phyloP scores from a whole-genome alignment of 2,888 invertebrate genomes.

The Scrobipalpa atriplicella region DNA sequence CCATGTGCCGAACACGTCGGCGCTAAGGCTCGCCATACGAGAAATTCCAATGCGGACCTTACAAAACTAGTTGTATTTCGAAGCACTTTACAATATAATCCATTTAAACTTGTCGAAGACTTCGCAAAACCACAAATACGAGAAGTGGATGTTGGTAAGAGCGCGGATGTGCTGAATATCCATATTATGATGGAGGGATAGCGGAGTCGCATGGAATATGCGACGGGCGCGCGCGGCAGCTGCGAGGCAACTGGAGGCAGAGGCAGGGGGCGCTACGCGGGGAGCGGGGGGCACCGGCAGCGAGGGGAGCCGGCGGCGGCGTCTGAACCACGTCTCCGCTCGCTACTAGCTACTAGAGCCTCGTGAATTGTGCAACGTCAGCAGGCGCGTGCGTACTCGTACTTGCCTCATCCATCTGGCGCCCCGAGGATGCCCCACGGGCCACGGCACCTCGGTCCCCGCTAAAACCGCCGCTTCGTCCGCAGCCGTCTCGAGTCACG shows the following conservation, averaged over 20 bases:
- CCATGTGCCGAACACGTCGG: slow-evolving; percentile 81
- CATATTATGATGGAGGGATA: slow-evolving; percentile 73
- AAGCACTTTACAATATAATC: slow-evolving; percentile 81
- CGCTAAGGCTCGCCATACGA: slow-evolving; percentile 71
- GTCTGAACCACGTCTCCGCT: slow-evolving; percentile 69
- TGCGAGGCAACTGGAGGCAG: slow-evolving; percentile 74
- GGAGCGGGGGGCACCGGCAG: slow-evolving; percentile 37
- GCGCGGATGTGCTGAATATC: slow-evolving; percentile 79
- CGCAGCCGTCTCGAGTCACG: slow-evolving; percentile 41
- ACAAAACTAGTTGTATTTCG: slow-evolving; percentile 61
- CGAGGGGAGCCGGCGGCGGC: slow-evolving; percentile 49
- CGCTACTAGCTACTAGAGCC: slow-evolving; percentile 43
- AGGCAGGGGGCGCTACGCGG: slow-evolving; percentile 39
- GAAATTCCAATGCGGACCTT: slow-evolving; percentile 81
- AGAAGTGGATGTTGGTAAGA: slow-evolving; percentile 76
- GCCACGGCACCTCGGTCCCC: slow-evolving; percentile 28
- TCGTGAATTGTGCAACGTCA: slow-evolving; percentile 76
- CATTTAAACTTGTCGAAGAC: slow-evolving; percentile 79
- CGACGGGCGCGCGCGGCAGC: slow-evolving; percentile 79
- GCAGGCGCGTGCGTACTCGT: slow-evolving; percentile 69
- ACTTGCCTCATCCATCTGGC: slow-evolving; percentile 50
- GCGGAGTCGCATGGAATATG: slow-evolving; percentile 74
- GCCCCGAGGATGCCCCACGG: slow-evolving; percentile 36
- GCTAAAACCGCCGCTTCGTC: slow-evolving; percentile 50
- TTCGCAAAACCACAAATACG: slow-evolving; percentile 79